Percentiles rank a stretch among this genome's conserved stretches.
Evolutionary conservation across 1,140 invertebrate genomes (phyloP).

Genomic region (Drosophila malerkotliana): DNA sequence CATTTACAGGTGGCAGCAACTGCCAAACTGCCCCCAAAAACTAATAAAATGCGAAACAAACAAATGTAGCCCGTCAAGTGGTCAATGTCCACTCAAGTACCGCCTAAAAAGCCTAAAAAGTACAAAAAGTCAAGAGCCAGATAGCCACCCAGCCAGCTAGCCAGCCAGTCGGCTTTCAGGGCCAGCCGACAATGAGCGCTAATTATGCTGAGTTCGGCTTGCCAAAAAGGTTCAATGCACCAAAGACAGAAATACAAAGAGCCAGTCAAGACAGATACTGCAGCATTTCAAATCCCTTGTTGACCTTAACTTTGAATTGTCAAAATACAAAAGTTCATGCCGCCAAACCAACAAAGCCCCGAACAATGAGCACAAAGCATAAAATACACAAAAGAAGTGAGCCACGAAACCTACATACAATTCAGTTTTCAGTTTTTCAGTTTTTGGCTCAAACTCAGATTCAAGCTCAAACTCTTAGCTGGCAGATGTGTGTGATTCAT

Average conservation of each 20-base stretch:
- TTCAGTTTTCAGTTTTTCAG: not conserved
- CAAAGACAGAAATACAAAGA: conserved; percentile 5
- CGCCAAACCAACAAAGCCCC: conserved; percentile 34
- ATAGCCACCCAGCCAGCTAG: conserved; percentile 13
- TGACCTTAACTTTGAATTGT: conserved; percentile 82
- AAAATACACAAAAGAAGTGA: conserved; percentile 41
- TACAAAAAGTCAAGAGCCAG: conserved; percentile 16
- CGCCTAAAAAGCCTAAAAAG: conserved; percentile 12
- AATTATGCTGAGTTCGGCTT: conserved; percentile 65
- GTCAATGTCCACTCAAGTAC: conserved; percentile 68
- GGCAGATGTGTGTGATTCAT: conserved; percentile 47
- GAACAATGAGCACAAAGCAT: conserved; percentile 49
- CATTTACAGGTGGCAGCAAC: conserved; percentile 46
- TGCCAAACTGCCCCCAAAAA: conserved; percentile 26
- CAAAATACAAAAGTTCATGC: conserved; percentile 78
- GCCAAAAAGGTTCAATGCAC: conserved; percentile 70
- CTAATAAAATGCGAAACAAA: conserved; percentile 20
- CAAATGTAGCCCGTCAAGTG: conserved; percentile 28
- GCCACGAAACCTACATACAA: conserved; percentile 54
- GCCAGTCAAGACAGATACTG: conserved; percentile 44
- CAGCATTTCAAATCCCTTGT: conserved; percentile 82
- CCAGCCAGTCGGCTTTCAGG: conserved; percentile 49
- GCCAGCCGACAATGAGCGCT: conserved; percentile 72
- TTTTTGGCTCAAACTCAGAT: conserved; percentile 23
- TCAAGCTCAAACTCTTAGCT: not conserved